Percentiles rank a stretch among this genome's conserved stretches.
Conservation (phyloP, 2,888 invertebrate species). For the Cheilosia vulpina region DNA sequence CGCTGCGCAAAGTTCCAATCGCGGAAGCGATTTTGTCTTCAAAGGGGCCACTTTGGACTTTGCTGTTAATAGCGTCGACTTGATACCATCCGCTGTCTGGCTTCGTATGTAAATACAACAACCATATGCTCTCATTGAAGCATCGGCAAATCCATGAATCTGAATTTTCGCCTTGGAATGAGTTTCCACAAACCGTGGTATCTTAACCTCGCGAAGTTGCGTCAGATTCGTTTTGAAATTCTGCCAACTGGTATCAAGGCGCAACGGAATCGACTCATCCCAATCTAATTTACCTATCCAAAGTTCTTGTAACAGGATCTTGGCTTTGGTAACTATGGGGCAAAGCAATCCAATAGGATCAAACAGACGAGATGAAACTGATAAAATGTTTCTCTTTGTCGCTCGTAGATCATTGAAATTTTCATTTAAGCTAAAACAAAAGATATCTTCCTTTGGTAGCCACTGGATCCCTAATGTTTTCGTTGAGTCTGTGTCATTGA, state of each 20-base stretch:
- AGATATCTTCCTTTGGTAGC: constrained; percentile 29
- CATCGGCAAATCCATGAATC: constrained; percentile 60
- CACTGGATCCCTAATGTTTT: constrained; percentile 35
- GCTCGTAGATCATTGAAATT: constrained; percentile 21
- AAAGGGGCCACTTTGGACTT: constrained; percentile 63
- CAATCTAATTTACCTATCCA: constrained; percentile 50
- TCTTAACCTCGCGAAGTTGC: constrained; percentile 29
- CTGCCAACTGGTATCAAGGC: constrained; percentile 32
- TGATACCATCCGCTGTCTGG: constrained; percentile 27
- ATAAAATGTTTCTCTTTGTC: constrained; percentile 43
- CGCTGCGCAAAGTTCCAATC: constrained; percentile 60
- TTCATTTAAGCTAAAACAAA: constrained; percentile 14
- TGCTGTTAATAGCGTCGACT: constrained; percentile 47
- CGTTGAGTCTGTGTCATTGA: constrained; percentile 22
- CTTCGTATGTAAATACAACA: constrained; percentile 51
- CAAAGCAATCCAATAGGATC: constrained; percentile 48
- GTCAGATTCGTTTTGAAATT: constrained; percentile 26
- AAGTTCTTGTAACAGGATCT: constrained; percentile 36
- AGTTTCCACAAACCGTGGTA: constrained; percentile 34
- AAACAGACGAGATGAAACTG: constrained; percentile 33
- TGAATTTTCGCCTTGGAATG: constrained; percentile 27
- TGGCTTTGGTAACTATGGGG: constrained; percentile 39
- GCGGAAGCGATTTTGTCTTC: constrained; percentile 48
- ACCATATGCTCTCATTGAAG: constrained; percentile 60
- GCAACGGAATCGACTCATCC: constrained; percentile 61